phyloP scores from a whole-genome alignment of 2,797 vertebrate genomes.

The Anguilla obscura region DNA sequence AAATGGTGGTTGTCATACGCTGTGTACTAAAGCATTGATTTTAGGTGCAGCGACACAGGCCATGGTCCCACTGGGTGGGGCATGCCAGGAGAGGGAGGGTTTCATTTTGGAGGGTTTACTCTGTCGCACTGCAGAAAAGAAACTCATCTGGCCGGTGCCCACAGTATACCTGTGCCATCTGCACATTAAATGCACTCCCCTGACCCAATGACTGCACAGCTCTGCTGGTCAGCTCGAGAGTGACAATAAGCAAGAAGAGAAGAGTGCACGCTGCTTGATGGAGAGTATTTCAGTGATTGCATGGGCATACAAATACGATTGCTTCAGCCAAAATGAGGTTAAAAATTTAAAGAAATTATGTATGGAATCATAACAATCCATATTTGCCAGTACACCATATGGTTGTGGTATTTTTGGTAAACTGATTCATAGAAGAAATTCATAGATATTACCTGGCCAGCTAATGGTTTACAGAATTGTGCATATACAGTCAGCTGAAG shows the following conservation, averaged over 20 bases:
- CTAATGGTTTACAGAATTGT: background rate
- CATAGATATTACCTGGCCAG: background rate
- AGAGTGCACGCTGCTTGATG: too few relatives aligned
- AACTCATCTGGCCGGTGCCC: background rate
- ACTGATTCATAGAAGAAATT: background rate
- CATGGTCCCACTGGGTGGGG: too few relatives aligned
- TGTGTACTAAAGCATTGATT: background rate
- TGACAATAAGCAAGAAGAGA: background rate
- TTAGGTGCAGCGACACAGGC: background rate
- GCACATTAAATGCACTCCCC: background rate
- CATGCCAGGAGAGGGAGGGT: background rate
- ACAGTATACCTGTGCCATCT: background rate
- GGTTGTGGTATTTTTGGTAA: background rate
- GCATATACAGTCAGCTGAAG: background rate
- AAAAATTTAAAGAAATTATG: too few relatives aligned
- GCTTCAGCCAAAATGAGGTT: too few relatives aligned
- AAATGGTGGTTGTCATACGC: background rate
- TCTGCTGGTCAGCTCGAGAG: background rate
- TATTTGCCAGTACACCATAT: too few relatives aligned
- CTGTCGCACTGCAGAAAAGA: background rate
- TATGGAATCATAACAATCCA: too few relatives aligned
- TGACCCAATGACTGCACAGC: background rate
- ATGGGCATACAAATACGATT: background rate
- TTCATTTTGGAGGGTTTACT: background rate
- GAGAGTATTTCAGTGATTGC: background rate